A percentile compares a stretch with the other conserved stretches of the same genome.
These are phyloP conservation scores for Neoaliturus tenellus DNA, from an alignment of 2,888 invertebrate species.

Conservation along the genomic window DNA sequence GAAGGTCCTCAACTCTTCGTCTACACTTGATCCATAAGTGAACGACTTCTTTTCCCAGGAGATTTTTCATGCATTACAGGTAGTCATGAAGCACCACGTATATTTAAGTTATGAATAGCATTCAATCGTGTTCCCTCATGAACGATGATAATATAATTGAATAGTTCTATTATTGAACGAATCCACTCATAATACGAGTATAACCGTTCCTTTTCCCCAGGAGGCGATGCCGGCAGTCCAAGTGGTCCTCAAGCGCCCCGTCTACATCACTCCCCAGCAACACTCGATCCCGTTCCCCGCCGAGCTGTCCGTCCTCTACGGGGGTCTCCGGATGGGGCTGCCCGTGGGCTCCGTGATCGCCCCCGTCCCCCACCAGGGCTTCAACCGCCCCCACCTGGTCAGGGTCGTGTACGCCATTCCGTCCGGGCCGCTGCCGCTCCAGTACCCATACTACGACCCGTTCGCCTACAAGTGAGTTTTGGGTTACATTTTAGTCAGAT, in stretches of 20 bases:
- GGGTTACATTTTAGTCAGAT: too few species aligned
- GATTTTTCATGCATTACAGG: too few species aligned
- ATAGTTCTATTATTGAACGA: too few species aligned
- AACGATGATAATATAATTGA: too few species aligned
- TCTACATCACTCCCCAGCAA: constrained; percentile 71
- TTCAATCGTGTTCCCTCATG: too few species aligned
- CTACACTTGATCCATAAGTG: too few species aligned
- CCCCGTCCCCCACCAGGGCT: constrained; percentile 68
- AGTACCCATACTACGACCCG: constrained; percentile 63
- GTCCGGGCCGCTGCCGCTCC: constrained; percentile 69
- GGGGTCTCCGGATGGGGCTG: constrained; percentile 71
- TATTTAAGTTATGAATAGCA: too few species aligned
- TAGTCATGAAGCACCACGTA: too few species aligned
- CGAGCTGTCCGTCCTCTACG: constrained; percentile 71
- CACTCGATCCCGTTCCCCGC: constrained; percentile 72
- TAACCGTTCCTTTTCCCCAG: constrained; percentile 62
- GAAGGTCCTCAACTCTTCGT: too few species aligned
- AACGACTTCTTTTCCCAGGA: too few species aligned
- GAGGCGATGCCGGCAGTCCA: constrained; percentile 73
- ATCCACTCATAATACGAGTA: too few species aligned
- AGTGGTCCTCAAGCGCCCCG: constrained; percentile 71
- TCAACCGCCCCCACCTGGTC: constrained; percentile 70
- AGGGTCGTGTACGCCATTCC: constrained; percentile 73
- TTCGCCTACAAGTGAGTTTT: constrained; percentile 64
- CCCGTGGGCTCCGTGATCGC: constrained; percentile 73